Evolutionary conservation across 2,797 vertebrate species (phyloP), one percentile per base, ranked within the genome.

Genomic region (Coregonus suidteri): DNA sequence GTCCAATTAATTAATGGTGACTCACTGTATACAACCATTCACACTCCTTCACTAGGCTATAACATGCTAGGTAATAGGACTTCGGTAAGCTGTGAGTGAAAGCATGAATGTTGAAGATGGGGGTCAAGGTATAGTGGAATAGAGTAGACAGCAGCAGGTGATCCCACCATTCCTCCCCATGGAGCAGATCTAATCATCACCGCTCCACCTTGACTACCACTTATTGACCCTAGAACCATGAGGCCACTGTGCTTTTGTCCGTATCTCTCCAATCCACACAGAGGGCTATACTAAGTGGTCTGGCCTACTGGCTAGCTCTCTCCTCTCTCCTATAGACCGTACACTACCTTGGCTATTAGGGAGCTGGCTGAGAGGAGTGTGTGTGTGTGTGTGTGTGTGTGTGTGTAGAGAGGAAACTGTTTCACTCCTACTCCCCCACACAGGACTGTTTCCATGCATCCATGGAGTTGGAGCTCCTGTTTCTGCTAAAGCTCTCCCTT

Each of bases 401-500:
- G 7, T 47, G 41, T 47, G 41, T 47, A 47, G 41, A 54, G 15
- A 37, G 2, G 71, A 30, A 47, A 52, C 20, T 54, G 25, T 51
- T 52, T 73, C 3, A 25, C 18, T 54, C 13, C 25, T 69, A 13
- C 69, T 71, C 69, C 41, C 69, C 20, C 20, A 51, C 69, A 71
- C 35, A 20, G 18, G 41, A 51, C 41, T 71, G 20, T 53, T 70
- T 35, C 30, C 15, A 14, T 34, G 53, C 53, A 77, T 34, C 31
- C 31, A 34, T 34, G 3, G 31, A 85, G 84, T 82, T 65, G 81
- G 79, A 79, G 73, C 74, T 75, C 66, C 62, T 51, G 68, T 86
- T 81, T 84, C 69, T 79, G 77, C 35, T 65, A 73, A 79, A 56
- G 72, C 59, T 13, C 37, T 15, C 13, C 53, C 71, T 18, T 15